Evolutionary conservation across 2,113 vertebrate species (phyloP).

Genomic region (Oncorhynchus gorbuscha): DNA sequence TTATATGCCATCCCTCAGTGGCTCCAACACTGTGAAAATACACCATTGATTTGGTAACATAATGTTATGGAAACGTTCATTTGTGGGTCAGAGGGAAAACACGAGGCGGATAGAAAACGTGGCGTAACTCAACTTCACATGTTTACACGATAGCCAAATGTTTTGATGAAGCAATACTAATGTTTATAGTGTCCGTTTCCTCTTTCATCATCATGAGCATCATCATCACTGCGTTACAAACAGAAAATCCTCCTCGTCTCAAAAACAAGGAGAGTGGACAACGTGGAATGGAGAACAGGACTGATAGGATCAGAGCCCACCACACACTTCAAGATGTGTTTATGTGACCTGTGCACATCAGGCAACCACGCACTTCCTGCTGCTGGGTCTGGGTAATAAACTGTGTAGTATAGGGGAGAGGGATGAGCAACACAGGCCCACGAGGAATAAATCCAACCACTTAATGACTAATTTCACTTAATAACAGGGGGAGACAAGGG

Average conservation of each 20-base stretch:
- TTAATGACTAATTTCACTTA: constrained; percentile 38
- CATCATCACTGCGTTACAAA: background rate
- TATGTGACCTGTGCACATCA: background rate
- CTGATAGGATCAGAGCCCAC: constrained; percentile 12
- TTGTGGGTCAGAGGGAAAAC: constrained; percentile 2
- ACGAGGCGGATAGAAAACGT: background rate
- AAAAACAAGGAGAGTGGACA: background rate
- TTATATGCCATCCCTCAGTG: background rate
- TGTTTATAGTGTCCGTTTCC: background rate
- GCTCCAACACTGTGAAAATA: constrained; percentile 10
- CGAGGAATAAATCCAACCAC: constrained; percentile 13
- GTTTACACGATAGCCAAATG: background rate
- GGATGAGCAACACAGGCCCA: constrained; percentile 39
- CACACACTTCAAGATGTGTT: constrained; percentile 26
- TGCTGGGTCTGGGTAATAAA: too few relatives aligned
- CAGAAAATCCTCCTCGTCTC: background rate
- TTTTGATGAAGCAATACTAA: background rate
- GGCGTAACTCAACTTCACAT: background rate
- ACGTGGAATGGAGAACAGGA: background rate
- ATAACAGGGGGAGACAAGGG: constrained; percentile 2
- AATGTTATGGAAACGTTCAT: constrained; percentile 32
- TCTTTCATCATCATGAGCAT: background rate
- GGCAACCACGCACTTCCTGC: constrained; percentile 25
- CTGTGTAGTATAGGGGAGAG: background rate
- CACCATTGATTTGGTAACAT: constrained; percentile 28